Percentiles rank a stretch among this genome's conserved stretches.
phyloP scores from a whole-genome alignment of 1,140 invertebrate genomes.

The Agrilus planipennis region DNA sequence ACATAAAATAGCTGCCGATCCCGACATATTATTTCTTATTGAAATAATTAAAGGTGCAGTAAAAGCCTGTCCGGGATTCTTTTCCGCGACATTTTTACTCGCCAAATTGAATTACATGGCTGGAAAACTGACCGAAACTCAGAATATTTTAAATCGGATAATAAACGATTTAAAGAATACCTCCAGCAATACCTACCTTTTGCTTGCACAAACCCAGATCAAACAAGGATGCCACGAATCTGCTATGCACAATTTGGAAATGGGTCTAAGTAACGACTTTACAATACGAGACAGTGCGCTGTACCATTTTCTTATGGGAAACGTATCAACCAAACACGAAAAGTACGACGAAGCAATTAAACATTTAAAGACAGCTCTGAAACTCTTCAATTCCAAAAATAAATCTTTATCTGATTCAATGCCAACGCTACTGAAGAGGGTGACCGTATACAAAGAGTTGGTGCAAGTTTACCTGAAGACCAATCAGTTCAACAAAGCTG shows the following conservation, averaged over 20 bases:
- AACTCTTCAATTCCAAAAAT: conserved; percentile 33
- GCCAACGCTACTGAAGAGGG: conserved; percentile 62
- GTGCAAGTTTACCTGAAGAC: conserved; percentile 63
- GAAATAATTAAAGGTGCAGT: conserved; percentile 57
- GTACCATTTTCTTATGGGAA: conserved; percentile 77
- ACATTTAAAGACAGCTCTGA: conserved; percentile 60
- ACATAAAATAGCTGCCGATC: conserved; percentile 36
- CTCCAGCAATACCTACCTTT: conserved; percentile 69
- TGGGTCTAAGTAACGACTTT: conserved; percentile 83
- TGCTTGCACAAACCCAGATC: conserved; percentile 77
- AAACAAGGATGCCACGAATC: conserved; percentile 61
- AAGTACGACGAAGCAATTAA: conserved; percentile 63
- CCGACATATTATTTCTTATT: too few species aligned
- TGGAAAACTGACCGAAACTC: conserved; percentile 58
- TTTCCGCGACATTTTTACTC: conserved; percentile 58
- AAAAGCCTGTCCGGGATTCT: conserved; percentile 71
- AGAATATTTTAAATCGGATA: conserved; percentile 55
- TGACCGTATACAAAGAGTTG: conserved; percentile 79
- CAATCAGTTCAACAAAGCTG: conserved; percentile 66
- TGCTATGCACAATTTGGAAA: conserved; percentile 75
- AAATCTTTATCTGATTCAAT: conserved; percentile 31
- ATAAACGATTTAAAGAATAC: conserved; percentile 58
- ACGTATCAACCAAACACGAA: conserved; percentile 66
- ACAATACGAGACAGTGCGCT: conserved; percentile 80
- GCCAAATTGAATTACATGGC: conserved; percentile 70